Evolutionary conservation across 1,140 invertebrate species (phyloP), one percentile per base, ranked within the genome.

Genomic region (Chironomus tepperi): DNA sequence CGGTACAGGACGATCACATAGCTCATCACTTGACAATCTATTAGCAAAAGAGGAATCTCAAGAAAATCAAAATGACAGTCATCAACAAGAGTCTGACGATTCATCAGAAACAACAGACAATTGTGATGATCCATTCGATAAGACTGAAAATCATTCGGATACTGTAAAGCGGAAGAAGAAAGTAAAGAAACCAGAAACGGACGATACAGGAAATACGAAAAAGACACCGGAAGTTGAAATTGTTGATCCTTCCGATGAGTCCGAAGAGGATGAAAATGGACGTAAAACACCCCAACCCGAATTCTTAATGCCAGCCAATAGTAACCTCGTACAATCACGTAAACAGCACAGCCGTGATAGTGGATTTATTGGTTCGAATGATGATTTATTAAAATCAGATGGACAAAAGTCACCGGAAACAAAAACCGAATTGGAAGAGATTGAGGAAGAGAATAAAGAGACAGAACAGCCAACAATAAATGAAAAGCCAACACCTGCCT

Each of bases 301-400:
- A 76, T 79, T 18, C 15, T 16, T 76, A 43, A 43, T 82, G 78
- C 82, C 83, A 72, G 82, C 85, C 73, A 83, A 83, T 75, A 84
- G 81, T 75, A 84, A 86, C 79, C 80, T 86, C 42, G 84, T 83
- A 73, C 84, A 84, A 79, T 84, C 83, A 67, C 86, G 85, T 75
- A 91, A 91, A 79, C 90, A 93, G 79, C 91, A 93, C 75, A 93
- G 91, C 78, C 84, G 93, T 74, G 93, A 95, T 80, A 94, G 92
- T 77, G 93, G 93, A 3, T 95, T 95, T 77, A 89, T 94, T 47
- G 93, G 93, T 3, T 95, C 92, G 79, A 94, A 92, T 78, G 93
- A 95, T 79, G 93, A 95, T 81, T 83, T 95, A 47, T 82, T 94
- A 7, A 91, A 92, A 79, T 84, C 85, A 77, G 80, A 84, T 10